These are phyloP conservation scores for Pogonocherus hispidulus DNA, from an alignment of 2,888 invertebrate genomes.

Conservation along the genomic window DNA sequence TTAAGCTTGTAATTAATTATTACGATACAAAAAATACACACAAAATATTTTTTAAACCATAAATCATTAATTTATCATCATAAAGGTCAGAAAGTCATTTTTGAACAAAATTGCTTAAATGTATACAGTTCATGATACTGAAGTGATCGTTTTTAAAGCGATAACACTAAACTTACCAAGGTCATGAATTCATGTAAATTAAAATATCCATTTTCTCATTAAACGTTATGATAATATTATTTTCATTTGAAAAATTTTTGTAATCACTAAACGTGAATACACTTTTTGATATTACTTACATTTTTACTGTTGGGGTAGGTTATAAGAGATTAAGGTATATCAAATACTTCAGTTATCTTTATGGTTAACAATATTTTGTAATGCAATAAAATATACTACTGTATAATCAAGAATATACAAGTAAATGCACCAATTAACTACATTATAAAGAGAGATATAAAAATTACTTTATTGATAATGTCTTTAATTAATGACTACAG, in stretches of 20 bases:
- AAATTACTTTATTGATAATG: no score
- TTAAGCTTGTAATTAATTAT: not conserved
- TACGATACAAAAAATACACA: not conserved
- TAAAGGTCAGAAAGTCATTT: constrained; percentile 6
- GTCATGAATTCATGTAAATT: constrained; percentile 28
- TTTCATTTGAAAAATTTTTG: constrained; percentile 30
- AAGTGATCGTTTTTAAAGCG: constrained; percentile 27
- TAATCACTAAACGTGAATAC: constrained; percentile 36
- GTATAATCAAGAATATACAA: not conserved
- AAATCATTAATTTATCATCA: constrained; percentile 16
- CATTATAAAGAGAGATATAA: not conserved
- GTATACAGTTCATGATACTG: constrained; percentile 24
- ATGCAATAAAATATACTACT: constrained; percentile 7
- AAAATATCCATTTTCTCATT: constrained; percentile 31
- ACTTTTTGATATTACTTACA: constrained; percentile 34
- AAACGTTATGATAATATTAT: constrained; percentile 34
- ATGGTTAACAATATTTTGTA: constrained; percentile 34
- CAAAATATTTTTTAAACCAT: constrained; percentile 1
- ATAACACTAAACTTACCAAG: constrained; percentile 31
- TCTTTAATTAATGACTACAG: not conserved
- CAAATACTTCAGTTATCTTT: constrained; percentile 36
- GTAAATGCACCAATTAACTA: not conserved
- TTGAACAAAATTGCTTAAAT: constrained; percentile 16
- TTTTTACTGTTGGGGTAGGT: constrained; percentile 44
- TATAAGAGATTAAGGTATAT: constrained; percentile 50